Evolutionary conservation across 2,113 vertebrate genomes (phyloP).

Genomic region (Spea multiplicata): DNA sequence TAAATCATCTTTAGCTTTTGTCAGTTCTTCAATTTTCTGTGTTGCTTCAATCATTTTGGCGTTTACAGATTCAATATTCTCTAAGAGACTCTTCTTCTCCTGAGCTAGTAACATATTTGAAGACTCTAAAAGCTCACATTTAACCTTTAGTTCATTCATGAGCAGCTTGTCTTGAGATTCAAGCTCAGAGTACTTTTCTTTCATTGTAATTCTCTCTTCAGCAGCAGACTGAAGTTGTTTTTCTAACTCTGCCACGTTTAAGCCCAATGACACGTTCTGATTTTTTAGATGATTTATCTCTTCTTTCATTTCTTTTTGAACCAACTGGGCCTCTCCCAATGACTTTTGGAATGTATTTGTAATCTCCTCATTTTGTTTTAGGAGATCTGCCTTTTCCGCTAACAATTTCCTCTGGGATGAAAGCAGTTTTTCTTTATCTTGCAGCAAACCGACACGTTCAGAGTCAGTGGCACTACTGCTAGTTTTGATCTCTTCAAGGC

Average conservation of each 20-base stretch:
- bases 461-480: constrained; percentile 72
- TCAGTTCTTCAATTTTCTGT: constrained; percentile 62
- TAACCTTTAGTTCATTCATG: constrained; percentile 64
- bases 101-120: constrained; percentile 59
- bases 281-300: constrained; percentile 59
- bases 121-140: constrained; percentile 60
- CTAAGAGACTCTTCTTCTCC: constrained; percentile 67
- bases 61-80: constrained; percentile 61
- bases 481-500: constrained; percentile 78
- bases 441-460: constrained; percentile 72
- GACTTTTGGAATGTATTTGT: constrained; percentile 61
- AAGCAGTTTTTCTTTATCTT: constrained; percentile 79
- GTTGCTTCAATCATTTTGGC: constrained; percentile 64
- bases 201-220: constrained; percentile 74
- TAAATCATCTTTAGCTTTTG: constrained; percentile 64
- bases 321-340: constrained; percentile 55
- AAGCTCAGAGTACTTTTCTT: constrained; percentile 66
- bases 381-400: constrained; percentile 73
- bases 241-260: constrained; percentile 63
- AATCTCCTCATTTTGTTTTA: constrained; percentile 65
- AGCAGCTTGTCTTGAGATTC: constrained; percentile 66
- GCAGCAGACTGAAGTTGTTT: constrained; percentile 66
- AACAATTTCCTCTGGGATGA: constrained; percentile 67
- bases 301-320: constrained; percentile 59
- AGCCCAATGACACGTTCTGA: constrained; percentile 65